Evolutionary conservation across 1,140 invertebrate genomes (phyloP), one percentile per base, ranked within the genome.

Genomic region (Conopomorpha cramerella): DNA sequence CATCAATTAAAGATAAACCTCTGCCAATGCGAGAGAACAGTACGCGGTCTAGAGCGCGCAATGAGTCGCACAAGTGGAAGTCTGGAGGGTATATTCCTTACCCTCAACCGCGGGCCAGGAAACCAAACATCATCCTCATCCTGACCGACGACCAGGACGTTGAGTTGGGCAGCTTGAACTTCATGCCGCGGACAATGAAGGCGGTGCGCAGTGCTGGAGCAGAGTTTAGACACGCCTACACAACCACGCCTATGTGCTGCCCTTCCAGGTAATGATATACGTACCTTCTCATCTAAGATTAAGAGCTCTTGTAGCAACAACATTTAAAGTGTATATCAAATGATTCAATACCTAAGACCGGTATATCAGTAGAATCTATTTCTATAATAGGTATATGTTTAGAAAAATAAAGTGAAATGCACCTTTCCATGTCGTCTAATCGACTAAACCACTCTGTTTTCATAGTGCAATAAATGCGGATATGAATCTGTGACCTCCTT

Each of bases 161-260:
- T 19, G 90, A 95, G 61, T 76, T 96, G 39, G 92, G 91, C 83
- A 96, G 93, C 33, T 80, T 96, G 46, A 92, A 96, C 63, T 96
- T 91, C 57, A 98, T 98, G 95, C 93, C 94, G 17, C 87, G 91
- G 57, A 94, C 93, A 1, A 77, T 92, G 68, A 85, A 85, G 39
- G 82, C 91, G 4, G 81, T 98, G 49, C 81, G 90, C 29, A 88
- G 93, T 51, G 89, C 88, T 16, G 96, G 96, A 8, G 93, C 93
- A 0, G 90, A 93, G 60, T 94, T 98, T 60, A 84, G 91, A n/a
- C 94, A 98, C 66, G 93, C 95, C 8, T 98, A 96, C 77, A 93
- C 94, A 0, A 94, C 93, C 3, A 96, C 95, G 15, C 94, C 94
- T 3, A 97, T 97, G 93, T 98, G 95, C 62, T 98, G 95, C 67